Conservation (phyloP, 2,797 vertebrate species). For the Parambassis ranga region DNA sequence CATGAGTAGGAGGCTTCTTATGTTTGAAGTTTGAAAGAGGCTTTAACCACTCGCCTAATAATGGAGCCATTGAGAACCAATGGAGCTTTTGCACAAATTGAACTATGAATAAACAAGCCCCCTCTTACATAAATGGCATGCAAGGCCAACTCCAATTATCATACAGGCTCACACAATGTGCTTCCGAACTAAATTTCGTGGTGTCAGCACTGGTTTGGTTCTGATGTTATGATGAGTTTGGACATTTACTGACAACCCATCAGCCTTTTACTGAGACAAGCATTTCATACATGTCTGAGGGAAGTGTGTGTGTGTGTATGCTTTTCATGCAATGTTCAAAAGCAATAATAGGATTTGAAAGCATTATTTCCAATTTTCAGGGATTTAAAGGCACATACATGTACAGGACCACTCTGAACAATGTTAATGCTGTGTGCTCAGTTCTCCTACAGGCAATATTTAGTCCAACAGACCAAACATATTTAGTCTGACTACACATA, state of each 20-base stretch:
- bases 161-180: slow-evolving; percentile 58
- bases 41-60: slow-evolving; percentile 66
- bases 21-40: slow-evolving; percentile 76
- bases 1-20: slow-evolving; percentile 53
- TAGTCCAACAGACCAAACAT: slow-evolving; percentile 3
- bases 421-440: neutral
- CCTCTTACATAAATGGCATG: slow-evolving; percentile 73
- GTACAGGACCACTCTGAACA: neutral
- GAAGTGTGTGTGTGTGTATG: neutral
- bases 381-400: neutral
- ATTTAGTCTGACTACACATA: neutral
- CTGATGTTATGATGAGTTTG: slow-evolving; percentile 45
- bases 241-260: slow-evolving; percentile 17
- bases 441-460: slow-evolving; percentile 4
- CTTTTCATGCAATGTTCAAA: neutral
- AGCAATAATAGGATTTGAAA: slow-evolving; percentile 13
- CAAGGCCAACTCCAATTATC: slow-evolving; percentile 69
- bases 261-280: neutral
- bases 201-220: slow-evolving; percentile 63
- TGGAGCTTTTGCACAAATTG: slow-evolving; percentile 58
- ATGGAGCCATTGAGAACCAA: slow-evolving; percentile 73
- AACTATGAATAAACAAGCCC: slow-evolving; percentile 75
- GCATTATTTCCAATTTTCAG: neutral
- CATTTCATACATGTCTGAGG: neutral
- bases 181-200: slow-evolving; percentile 52